Evolutionary conservation across 2,113 vertebrate genomes (phyloP).

Genomic region (Poecile atricapillus): DNA sequence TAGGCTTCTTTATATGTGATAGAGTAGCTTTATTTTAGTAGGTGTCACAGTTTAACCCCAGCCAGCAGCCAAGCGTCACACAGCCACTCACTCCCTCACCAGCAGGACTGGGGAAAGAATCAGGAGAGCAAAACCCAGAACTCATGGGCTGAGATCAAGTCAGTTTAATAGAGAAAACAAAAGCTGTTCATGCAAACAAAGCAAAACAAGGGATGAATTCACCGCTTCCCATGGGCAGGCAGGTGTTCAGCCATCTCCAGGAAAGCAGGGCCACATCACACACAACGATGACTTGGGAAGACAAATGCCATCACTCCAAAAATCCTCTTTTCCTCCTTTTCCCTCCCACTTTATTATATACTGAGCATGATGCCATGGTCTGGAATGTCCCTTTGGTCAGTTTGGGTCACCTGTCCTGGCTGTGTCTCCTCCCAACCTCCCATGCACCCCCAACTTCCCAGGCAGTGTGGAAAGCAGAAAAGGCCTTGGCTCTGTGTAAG

Average conservation of each 20-base stretch:
- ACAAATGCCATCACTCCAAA: neutral
- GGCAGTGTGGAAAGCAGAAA: neutral
- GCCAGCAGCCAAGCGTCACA: neutral
- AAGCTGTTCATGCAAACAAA: neutral
- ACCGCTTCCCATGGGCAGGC: neutral
- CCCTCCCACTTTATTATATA: accelerated
- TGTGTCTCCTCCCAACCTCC: neutral
- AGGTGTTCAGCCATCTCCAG: neutral
- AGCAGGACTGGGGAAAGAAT: accelerated
- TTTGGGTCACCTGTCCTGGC: neutral
- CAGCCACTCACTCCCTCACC: neutral
- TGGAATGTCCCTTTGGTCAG: neutral
- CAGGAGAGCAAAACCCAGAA: neutral
- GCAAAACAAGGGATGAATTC: neutral
- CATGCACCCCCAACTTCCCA: accelerated
- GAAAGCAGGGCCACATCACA: neutral
- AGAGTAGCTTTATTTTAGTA: neutral
- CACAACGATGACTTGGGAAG: accelerated
- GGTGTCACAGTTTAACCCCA: neutral
- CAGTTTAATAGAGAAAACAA: neutral
- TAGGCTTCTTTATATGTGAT: neutral
- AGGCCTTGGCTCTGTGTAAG: neutral
- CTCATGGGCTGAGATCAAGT: neutral
- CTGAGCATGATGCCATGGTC: neutral
- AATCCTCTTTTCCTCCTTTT: neutral